phyloP scores from a whole-genome alignment of 1,140 invertebrate species.

The Nasonia longicornis region DNA sequence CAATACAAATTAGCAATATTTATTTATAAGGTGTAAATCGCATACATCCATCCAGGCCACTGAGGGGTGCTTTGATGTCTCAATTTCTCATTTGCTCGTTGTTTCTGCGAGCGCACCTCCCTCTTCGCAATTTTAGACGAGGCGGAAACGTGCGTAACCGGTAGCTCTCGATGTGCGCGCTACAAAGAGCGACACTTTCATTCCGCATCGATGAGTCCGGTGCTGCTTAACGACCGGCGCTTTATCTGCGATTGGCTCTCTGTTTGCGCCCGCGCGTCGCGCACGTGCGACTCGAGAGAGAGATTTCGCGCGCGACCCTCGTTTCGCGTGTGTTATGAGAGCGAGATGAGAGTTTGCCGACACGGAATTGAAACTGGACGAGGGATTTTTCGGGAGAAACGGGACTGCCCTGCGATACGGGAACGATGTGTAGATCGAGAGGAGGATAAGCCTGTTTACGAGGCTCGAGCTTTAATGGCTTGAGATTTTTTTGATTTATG shows the following conservation, averaged over 20 bases:
- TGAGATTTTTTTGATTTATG: neutral
- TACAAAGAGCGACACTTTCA: slow-evolving; percentile 39
- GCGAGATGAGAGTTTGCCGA: slow-evolving; percentile 13
- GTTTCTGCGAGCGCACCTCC: neutral
- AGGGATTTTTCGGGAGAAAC: neutral
- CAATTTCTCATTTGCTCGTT: slow-evolving; percentile 23
- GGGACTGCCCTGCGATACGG: neutral
- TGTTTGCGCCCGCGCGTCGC: slow-evolving; percentile 29
- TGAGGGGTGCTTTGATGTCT: slow-evolving; percentile 23
- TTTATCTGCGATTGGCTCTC: slow-evolving; percentile 39
- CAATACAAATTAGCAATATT: slow-evolving; percentile 37
- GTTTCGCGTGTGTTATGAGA: neutral
- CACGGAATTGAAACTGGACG: neutral
- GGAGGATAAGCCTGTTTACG: neutral
- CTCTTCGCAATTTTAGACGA: slow-evolving; percentile 18
- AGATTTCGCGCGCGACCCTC: neutral
- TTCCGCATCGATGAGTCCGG: slow-evolving; percentile 38
- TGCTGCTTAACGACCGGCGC: slow-evolving; percentile 32
- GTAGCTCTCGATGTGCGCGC: neutral
- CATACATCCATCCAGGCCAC: neutral
- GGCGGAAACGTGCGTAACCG: slow-evolving; percentile 25
- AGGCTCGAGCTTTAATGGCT: neutral
- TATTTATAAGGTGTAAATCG: slow-evolving; percentile 32
- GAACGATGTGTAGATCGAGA: neutral
- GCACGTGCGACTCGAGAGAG: slow-evolving; percentile 34